phyloP scores from a whole-genome alignment of 2,797 vertebrate species.

The Botia kubotai region DNA sequence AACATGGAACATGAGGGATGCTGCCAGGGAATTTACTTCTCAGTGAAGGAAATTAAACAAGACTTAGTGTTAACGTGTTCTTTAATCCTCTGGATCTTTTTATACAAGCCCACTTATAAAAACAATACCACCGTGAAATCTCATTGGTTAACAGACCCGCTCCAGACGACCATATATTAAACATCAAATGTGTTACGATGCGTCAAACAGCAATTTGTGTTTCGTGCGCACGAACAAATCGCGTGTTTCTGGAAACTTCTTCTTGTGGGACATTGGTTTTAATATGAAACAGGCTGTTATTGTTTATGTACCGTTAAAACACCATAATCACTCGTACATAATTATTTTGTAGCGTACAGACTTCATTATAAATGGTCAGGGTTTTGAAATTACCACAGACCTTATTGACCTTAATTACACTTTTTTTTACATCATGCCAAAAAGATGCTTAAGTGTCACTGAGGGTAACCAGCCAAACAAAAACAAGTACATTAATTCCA shows the following conservation, averaged over 20 bases:
- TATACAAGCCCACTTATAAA: not conserved
- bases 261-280: not conserved
- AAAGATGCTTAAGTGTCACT: too few relatives aligned
- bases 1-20: not conserved
- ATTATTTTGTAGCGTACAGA: too few relatives aligned
- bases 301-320: not conserved
- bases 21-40: conserved; percentile 4
- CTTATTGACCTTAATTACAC: too few relatives aligned
- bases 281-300: not conserved
- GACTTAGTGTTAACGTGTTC: not conserved
- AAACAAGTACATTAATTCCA: too few relatives aligned
- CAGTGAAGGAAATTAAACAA: conserved; percentile 15
- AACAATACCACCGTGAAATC: not conserved
- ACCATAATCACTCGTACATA: not conserved
- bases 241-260: too few relatives aligned
- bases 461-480: too few relatives aligned
- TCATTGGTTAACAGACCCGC: not conserved
- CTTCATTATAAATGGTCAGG: not conserved
- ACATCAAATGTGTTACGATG: not conserved
- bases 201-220: not conserved
- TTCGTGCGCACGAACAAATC: too few relatives aligned
- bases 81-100: not conserved
- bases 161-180: not conserved
- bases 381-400: too few relatives aligned
- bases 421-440: too few relatives aligned